phyloP scores from a whole-genome alignment of 1,140 invertebrate species.

The Bombus superbus region DNA sequence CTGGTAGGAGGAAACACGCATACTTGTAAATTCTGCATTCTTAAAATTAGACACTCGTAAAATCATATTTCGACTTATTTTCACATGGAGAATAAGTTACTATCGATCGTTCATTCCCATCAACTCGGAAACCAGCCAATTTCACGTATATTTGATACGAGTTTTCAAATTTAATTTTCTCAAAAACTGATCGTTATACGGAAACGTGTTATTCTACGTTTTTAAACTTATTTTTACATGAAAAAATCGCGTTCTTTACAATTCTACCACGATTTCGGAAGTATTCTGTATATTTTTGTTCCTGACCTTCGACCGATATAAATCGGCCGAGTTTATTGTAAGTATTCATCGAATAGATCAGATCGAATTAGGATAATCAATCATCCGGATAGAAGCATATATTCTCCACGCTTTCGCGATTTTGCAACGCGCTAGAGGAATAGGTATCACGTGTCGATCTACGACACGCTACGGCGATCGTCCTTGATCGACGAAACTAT shows the following conservation, averaged over 20 bases:
- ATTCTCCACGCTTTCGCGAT: background rate
- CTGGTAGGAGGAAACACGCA: background rate
- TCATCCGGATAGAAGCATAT: background rate
- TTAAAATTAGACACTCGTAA: no score
- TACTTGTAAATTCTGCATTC: background rate
- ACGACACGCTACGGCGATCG: background rate
- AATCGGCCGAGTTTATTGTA: background rate
- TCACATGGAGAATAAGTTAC: no score
- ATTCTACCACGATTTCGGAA: background rate
- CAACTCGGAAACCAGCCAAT: background rate
- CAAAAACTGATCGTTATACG: no score
- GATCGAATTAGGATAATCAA: background rate
- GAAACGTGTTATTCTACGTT: no score
- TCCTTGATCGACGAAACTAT: conserved; percentile 12
- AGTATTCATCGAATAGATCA: background rate
- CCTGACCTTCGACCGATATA: no score
- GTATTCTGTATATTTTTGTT: background rate
- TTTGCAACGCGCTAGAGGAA: background rate
- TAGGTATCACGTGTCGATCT: background rate
- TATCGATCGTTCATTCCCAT: no score
- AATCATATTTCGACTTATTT: no score
- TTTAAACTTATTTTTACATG: background rate
- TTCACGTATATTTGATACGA: background rate
- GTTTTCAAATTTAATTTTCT: background rate
- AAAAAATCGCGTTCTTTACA: no score